phyloP scores from a whole-genome alignment of 2,113 vertebrate species.

The Dermatemys mawii region DNA sequence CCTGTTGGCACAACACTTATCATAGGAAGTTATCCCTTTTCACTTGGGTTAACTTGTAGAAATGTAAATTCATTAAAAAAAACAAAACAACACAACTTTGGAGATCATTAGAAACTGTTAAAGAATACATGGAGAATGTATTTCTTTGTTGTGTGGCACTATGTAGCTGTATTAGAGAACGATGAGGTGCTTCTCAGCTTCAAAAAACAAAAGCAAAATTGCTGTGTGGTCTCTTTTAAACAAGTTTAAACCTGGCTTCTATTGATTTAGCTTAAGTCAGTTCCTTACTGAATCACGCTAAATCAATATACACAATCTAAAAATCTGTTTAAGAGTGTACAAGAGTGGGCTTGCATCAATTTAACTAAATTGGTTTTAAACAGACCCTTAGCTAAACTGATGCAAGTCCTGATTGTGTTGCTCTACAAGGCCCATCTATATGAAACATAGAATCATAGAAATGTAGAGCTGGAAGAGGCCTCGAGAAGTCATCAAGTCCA shows the following conservation, averaged over 20 bases:
- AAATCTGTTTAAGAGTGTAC: accelerated
- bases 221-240: not conserved
- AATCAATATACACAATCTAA: not conserved
- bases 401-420: not conserved
- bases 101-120: not conserved
- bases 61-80: not conserved
- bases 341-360: not conserved
- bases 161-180: not conserved
- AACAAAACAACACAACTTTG: not conserved
- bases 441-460: not conserved
- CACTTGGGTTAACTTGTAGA: not conserved
- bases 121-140: not conserved
- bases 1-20: not conserved
- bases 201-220: not conserved
- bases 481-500: not conserved
- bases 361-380: not conserved
- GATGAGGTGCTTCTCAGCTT: not conserved
- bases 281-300: not conserved
- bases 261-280: not conserved
- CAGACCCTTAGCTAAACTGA: not conserved
- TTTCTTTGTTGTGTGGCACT: not conserved
- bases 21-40: not conserved
- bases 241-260: not conserved
- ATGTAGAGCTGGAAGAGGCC: too few relatives aligned
- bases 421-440: not conserved